Conservation (phyloP, 2,113 vertebrate genomes). For the Leptosomus discolor region DNA sequence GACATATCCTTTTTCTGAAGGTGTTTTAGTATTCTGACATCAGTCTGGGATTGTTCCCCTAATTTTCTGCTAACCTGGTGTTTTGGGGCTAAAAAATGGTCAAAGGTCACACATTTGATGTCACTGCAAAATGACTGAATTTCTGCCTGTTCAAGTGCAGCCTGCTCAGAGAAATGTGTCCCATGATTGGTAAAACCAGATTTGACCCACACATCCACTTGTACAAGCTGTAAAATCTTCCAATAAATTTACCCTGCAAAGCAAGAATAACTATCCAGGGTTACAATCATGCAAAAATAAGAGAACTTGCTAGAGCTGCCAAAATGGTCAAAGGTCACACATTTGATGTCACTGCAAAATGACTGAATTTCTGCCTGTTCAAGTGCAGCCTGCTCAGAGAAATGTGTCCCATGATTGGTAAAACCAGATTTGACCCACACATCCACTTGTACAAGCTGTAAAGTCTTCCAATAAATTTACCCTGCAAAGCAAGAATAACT, state of each 20-base stretch:
- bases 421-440: neutral
- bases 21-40: neutral
- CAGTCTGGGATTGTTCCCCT: neutral
- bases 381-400: neutral
- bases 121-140: neutral
- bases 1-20: neutral
- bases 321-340: neutral
- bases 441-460: neutral
- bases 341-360: neutral
- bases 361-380: neutral
- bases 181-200: neutral
- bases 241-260: neutral
- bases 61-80: neutral
- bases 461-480: neutral
- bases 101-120: neutral
- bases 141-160: neutral
- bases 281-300: neutral
- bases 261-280: neutral
- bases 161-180: neutral
- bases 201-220: neutral
- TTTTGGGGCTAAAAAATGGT: neutral
- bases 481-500: neutral
- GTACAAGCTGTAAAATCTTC: neutral
- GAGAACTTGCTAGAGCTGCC: neutral
- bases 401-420: neutral